phyloP scores from a whole-genome alignment of 1,140 invertebrate species.

The Drosophila gunungcola region DNA sequence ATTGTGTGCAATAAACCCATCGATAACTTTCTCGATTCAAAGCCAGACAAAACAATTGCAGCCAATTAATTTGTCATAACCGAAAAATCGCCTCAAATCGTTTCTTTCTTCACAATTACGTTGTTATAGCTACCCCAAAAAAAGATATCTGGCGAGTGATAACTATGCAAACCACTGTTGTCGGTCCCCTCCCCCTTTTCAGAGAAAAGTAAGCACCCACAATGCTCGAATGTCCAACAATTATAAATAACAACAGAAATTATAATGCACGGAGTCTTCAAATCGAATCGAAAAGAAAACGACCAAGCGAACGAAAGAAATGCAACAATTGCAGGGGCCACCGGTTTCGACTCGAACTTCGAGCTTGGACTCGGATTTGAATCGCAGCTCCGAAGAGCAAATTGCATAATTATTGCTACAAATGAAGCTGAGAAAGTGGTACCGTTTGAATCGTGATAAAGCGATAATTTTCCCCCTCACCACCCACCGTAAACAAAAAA shows the following conservation, averaged over 20 bases:
- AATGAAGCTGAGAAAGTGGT: conserved; percentile 82
- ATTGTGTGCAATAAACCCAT: conserved; percentile 34
- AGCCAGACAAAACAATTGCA: conserved; percentile 56
- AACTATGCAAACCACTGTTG: conserved; percentile 49
- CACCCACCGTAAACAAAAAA: conserved; percentile 8
- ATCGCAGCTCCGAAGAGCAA: conserved; percentile 58
- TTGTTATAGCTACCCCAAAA: conserved; percentile 46
- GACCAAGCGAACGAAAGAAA: conserved; percentile 38
- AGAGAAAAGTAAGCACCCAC: conserved; percentile 51
- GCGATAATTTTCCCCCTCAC: conserved; percentile 72
- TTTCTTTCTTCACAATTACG: conserved; percentile 71
- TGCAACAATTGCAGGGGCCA: conserved; percentile 56
- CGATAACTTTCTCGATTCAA: conserved; percentile 53
- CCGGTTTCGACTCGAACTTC: conserved; percentile 1
- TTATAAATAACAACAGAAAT: conserved; percentile 66
- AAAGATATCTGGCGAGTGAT: conserved; percentile 52
- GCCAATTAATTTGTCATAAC: conserved; percentile 80
- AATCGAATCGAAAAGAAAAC: conserved; percentile 43
- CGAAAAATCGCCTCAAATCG: conserved; percentile 48
- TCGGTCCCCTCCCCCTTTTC: conserved; percentile 15
- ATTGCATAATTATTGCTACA: conserved; percentile 82
- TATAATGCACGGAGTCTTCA: conserved; percentile 53
- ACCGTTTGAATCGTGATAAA: conserved; percentile 83
- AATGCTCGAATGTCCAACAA: conserved; percentile 43
- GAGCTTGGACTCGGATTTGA: conserved; percentile 26